These are phyloP conservation scores for Agonopterix arenella DNA, from an alignment of 2,888 invertebrate species.

Conservation along the genomic window DNA sequence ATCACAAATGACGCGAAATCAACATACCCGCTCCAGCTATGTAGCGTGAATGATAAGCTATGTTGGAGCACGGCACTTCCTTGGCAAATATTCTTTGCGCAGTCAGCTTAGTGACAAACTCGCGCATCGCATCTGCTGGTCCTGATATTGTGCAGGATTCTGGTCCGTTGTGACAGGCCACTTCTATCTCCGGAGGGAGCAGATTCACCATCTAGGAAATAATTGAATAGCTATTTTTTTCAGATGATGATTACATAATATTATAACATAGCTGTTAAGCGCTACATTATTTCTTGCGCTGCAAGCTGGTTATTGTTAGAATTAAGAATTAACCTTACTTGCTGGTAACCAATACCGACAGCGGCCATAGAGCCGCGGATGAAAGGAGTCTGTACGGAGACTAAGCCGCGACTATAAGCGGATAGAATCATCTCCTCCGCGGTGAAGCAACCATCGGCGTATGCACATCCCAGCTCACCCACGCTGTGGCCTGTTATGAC, in stretches of 20 bases:
- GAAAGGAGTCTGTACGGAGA: slow-evolving; percentile 77
- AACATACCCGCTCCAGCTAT: slow-evolving; percentile 73
- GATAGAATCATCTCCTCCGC: slow-evolving; percentile 85
- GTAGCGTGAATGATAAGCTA: slow-evolving; percentile 88
- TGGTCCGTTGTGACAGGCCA: slow-evolving; percentile 84
- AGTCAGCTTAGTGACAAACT: slow-evolving; percentile 57
- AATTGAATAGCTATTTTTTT: not conserved
- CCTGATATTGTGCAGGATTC: slow-evolving; percentile 85
- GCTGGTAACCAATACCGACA: slow-evolving; percentile 74
- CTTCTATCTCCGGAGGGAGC: slow-evolving; percentile 76
- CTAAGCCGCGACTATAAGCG: slow-evolving; percentile 85
- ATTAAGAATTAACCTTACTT: slow-evolving; percentile 27
- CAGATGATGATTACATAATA: not conserved
- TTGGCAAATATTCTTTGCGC: slow-evolving; percentile 18
- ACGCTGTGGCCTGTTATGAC: slow-evolving; percentile 83
- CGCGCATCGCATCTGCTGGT: slow-evolving; percentile 72
- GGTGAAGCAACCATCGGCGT: slow-evolving; percentile 90
- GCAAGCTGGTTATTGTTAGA: not conserved
- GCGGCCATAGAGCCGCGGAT: slow-evolving; percentile 88
- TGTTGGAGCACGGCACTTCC: slow-evolving; percentile 77
- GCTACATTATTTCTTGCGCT: not conserved
- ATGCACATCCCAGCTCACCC: slow-evolving; percentile 92
- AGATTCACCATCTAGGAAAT: slow-evolving; percentile 18
- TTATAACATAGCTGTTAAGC: not conserved
- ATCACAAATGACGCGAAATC: not conserved